These are phyloP conservation scores for Phengaris alcon DNA, from an alignment of 2,888 invertebrate species.

Conservation along the genomic window DNA sequence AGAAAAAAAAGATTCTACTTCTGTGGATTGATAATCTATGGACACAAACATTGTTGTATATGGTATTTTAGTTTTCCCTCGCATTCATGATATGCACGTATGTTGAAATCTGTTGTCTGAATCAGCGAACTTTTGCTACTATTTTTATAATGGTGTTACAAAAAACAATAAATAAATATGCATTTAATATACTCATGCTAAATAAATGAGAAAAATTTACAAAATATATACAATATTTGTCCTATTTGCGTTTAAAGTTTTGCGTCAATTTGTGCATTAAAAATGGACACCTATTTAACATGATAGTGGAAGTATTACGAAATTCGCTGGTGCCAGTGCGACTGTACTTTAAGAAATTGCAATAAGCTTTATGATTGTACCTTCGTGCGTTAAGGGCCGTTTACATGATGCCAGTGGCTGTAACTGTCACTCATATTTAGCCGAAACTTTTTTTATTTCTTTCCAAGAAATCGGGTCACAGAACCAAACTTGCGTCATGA, in stretches of 20 bases:
- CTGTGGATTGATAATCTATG: conserved; percentile 36
- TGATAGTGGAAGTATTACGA: conserved; percentile 28
- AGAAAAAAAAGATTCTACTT: neutral
- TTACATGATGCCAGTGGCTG: conserved; percentile 32
- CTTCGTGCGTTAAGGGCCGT: conserved; percentile 48
- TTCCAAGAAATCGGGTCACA: neutral
- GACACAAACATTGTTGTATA: conserved; percentile 62
- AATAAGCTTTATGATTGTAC: conserved; percentile 66
- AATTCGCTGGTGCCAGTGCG: conserved; percentile 50
- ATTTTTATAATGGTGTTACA: conserved; percentile 8
- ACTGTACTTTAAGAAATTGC: conserved; percentile 53
- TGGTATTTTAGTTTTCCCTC: conserved; percentile 61
- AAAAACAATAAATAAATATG: neutral
- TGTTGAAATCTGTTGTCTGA: conserved; percentile 38
- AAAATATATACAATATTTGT: neutral
- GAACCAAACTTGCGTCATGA: conserved; percentile 9
- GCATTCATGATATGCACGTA: conserved; percentile 53
- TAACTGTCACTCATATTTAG: neutral
- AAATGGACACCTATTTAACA: neutral
- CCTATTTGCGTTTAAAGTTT: neutral
- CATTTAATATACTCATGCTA: neutral
- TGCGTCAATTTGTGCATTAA: neutral
- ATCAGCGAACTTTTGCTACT: conserved; percentile 37
- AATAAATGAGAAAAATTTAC: neutral
- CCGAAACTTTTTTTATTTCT: neutral